Evolutionary conservation across 2,113 vertebrate genomes (phyloP), one percentile per base, ranked within the genome.

Genomic region (Gasterosteus nipponicus): DNA sequence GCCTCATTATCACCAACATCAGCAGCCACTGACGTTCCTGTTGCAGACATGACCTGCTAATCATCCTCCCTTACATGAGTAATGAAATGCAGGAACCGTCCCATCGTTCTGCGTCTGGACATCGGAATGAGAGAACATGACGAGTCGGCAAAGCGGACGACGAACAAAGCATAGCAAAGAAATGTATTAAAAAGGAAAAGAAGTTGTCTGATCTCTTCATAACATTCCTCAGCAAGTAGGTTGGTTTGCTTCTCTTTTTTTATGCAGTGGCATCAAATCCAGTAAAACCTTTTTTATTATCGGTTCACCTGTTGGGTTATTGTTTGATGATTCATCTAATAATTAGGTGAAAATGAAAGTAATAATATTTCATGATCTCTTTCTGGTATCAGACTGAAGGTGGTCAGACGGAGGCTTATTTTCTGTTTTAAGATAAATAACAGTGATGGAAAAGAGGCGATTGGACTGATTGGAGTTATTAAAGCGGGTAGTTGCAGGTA

Each of bases 11-110:
- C 38, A 46, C 10, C 38, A 2, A 46, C 49, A 44, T 82, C 69
- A 61, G 68, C 71, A 78, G 71, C 53, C 66, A 14, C 29, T 78
- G 62, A 78, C 73, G 62, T 75, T 69, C 58, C 58, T 14, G 67
- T 76, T 70, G 69, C 72, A n/a, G 63, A 67, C 59, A 59, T 73
- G 73, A 67, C 75, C 77, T 35, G 33, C 65, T 77, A 77, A 88
- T 74, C 68, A 82, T n/a, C 51, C 74, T 57, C 63, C 47, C n/a
- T 59, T 49, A 64, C 75, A 77, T 84, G 69, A 80, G 73, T 68
- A 51, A 82, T 74, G 60, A 64, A 35, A 38, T 74, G 41, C 67
- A 39, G 51, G 29, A 70, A 51, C 49, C 22, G 33, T 49, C 15
- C 19, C 10, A 26, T 18, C 10, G 11, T 35, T 47, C 26, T 12